Evolutionary conservation across 2,113 vertebrate species (phyloP).

Genomic region (Origma solitaria): DNA sequence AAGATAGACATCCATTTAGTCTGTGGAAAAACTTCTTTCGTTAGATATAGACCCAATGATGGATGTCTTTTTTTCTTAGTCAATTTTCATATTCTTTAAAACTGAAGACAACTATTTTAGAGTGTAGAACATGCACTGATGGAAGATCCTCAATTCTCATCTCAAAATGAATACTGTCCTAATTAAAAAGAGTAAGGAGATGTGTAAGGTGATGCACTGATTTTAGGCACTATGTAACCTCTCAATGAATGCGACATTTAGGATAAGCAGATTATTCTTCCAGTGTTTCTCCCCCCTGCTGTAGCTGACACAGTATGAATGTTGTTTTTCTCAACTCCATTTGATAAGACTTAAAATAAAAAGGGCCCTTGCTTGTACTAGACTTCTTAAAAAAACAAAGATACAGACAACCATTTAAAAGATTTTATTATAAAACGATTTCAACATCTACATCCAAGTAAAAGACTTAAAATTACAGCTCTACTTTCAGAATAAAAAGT

Average conservation of each 20-base stretch:
- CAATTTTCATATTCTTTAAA: background rate
- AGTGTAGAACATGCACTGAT: rapidly evolving
- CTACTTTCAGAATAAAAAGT: background rate
- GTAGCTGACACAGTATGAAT: background rate
- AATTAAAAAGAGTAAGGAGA: background rate
- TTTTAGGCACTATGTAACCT: background rate
- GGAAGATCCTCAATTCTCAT: background rate
- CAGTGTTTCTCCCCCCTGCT: background rate
- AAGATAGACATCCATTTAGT: background rate
- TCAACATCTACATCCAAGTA: background rate
- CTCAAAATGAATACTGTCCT: background rate
- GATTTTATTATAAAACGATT: conserved; percentile 54
- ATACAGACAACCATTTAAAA: background rate
- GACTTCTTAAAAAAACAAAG: background rate
- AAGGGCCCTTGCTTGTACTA: background rate
- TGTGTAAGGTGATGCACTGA: background rate
- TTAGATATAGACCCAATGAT: background rate
- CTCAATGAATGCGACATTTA: background rate
- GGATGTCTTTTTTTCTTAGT: background rate
- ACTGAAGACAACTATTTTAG: background rate
- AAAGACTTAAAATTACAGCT: background rate
- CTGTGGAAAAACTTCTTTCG: background rate
- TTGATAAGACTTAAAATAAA: background rate
- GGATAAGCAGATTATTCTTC: background rate
- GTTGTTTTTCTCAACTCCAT: background rate